phyloP scores from a whole-genome alignment of 2,113 vertebrate genomes.

The Lepidothrix coronata region DNA sequence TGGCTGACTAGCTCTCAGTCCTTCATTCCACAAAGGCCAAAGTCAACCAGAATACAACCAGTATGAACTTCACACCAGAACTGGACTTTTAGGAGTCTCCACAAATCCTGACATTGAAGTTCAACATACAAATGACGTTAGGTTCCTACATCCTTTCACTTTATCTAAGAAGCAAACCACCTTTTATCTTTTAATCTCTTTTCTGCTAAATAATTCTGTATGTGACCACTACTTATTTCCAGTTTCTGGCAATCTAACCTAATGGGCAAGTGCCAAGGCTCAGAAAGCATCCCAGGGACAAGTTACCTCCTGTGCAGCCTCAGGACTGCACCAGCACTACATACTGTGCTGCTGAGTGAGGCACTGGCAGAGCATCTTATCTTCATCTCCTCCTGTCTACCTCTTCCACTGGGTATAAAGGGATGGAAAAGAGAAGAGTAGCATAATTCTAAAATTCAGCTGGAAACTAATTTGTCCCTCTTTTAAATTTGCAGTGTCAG shows the following conservation, averaged over 20 bases:
- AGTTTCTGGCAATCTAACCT: neutral
- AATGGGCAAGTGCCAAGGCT: neutral
- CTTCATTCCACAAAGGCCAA: neutral
- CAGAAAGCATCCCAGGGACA: neutral
- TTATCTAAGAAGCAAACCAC: neutral
- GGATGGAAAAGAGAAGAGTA: neutral
- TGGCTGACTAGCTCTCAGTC: neutral
- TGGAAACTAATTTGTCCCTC: neutral
- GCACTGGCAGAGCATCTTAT: neutral
- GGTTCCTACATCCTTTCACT: neutral
- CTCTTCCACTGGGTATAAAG: neutral
- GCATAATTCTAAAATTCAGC: neutral
- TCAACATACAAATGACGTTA: neutral
- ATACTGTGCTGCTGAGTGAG: rapidly evolving
- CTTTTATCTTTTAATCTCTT: neutral
- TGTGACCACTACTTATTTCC: neutral
- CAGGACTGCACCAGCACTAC: neutral
- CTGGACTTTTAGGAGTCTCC: neutral
- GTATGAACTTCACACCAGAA: neutral
- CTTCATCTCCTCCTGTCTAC: neutral
- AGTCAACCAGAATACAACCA: neutral
- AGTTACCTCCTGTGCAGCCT: neutral
- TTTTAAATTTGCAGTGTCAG: neutral
- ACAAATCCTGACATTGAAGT: neutral
- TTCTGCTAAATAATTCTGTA: neutral